Evolutionary conservation across 2,113 vertebrate genomes (phyloP).

Genomic region (Rhinichthys klamathensis): DNA sequence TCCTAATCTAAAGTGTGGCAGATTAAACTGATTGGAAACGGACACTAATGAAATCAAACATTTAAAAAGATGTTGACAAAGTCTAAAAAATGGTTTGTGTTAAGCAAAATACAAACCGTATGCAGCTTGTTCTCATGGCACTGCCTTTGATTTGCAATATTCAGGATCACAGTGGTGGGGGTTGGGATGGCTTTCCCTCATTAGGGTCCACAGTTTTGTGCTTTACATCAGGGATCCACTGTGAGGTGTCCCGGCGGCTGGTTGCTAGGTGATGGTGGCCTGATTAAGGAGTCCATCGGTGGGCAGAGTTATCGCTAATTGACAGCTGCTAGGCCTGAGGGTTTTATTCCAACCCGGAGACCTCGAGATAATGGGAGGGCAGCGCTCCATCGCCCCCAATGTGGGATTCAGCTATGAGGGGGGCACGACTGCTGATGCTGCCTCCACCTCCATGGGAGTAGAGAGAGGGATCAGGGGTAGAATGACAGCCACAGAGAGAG

Average conservation of each 20-base stretch:
- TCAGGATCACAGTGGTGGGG: neutral
- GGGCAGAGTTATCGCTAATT: constrained; percentile 94
- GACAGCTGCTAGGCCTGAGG: constrained; percentile 97
- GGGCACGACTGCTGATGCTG: constrained; percentile 73
- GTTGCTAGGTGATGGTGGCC: constrained; percentile 95
- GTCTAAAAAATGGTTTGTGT: too few relatives aligned
- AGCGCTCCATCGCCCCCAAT: constrained; percentile 84
- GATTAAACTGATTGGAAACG: neutral
- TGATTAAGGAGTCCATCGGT: constrained; percentile 82
- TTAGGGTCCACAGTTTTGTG: constrained; percentile 60
- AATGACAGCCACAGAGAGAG: constrained; percentile 39
- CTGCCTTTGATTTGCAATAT: constrained; percentile 31
- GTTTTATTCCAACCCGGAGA: constrained; percentile 92
- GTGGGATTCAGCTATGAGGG: constrained; percentile 73
- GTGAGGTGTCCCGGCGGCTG: constrained; percentile 77
- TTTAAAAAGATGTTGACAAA: neutral
- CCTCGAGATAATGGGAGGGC: constrained; percentile 91
- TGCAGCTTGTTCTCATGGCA: constrained; percentile 27
- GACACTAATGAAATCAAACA: neutral
- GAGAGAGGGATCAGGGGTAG: constrained; percentile 38
- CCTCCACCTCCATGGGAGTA: constrained; percentile 73
- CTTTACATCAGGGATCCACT: constrained; percentile 77
- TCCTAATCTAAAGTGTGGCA: too few relatives aligned
- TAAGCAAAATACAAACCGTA: constrained; percentile 1
- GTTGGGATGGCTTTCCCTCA: constrained; percentile 16